A percentile compares a stretch with the other conserved stretches of the same genome.
phyloP scores from a whole-genome alignment of 2,113 vertebrate genomes.

The Phasianus colchicus region DNA sequence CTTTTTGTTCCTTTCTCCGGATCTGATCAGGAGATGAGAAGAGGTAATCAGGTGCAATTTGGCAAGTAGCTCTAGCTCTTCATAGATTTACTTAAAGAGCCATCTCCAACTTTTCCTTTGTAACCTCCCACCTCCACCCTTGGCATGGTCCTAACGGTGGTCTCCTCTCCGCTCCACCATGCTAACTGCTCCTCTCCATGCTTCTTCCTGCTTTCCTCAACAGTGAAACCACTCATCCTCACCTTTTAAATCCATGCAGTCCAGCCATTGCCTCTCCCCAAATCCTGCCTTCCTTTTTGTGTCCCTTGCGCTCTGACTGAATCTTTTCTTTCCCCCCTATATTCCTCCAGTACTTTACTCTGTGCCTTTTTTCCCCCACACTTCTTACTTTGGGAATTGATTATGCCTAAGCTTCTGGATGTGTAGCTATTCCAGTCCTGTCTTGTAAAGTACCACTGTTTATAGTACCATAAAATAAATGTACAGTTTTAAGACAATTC shows the following conservation, averaged over 20 bases:
- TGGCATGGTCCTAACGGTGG: neutral
- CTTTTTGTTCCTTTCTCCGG: neutral
- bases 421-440: neutral
- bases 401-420: neutral
- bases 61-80: neutral
- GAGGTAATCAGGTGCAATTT: fast-evolving
- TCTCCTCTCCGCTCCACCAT: neutral
- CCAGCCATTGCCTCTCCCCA: neutral
- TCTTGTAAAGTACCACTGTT: neutral
- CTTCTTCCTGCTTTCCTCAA: neutral
- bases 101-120: neutral
- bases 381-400: neutral
- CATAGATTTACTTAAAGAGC: neutral
- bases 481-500: neutral
- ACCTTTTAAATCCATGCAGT: neutral
- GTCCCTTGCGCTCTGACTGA: neutral
- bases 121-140: neutral
- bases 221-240: neutral
- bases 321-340: neutral
- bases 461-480: slow-evolving; percentile 4
- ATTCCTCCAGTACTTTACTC: neutral
- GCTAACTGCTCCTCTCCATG: neutral
- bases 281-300: neutral
- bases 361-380: neutral
- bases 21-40: neutral